Conservation (phyloP, 2,888 invertebrate species). For the Zelleria hepariella region DNA sequence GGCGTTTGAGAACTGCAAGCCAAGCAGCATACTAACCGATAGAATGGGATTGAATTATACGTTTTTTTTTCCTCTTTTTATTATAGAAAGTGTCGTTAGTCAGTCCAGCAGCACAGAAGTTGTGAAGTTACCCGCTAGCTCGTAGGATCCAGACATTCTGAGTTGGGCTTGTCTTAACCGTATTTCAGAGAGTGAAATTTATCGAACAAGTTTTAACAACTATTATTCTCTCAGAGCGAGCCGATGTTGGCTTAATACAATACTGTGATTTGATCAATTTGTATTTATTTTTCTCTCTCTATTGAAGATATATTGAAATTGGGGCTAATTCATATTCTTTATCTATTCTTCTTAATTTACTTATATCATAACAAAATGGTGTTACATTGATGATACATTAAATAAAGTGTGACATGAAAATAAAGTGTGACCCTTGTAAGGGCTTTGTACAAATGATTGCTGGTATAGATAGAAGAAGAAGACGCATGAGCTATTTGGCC, state of each 20-base stretch:
- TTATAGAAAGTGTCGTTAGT: constrained; percentile 37
- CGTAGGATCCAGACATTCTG: constrained; percentile 25
- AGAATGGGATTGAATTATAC: constrained; percentile 30
- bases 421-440: too few species aligned
- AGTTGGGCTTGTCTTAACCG: constrained; percentile 37
- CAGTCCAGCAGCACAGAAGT: constrained; percentile 20
- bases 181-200: constrained; percentile 31
- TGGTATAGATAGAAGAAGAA: too few species aligned
- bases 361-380: too few species aligned
- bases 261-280: not conserved
- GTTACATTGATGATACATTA: too few species aligned
- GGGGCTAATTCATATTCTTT: too few species aligned
- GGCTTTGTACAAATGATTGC: too few species aligned
- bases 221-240: constrained; percentile 8
- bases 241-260: not conserved
- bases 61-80: constrained; percentile 22
- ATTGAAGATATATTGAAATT: too few species aligned
- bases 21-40: not conserved
- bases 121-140: constrained; percentile 31
- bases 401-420: too few species aligned
- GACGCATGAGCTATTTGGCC: too few species aligned
- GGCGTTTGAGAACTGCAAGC: not conserved
- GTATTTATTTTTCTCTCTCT: too few species aligned
- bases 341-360: too few species aligned
- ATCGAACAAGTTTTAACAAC: constrained; percentile 28